Conservation (phyloP, 2,797 vertebrate species). For the Ispidina picta region DNA sequence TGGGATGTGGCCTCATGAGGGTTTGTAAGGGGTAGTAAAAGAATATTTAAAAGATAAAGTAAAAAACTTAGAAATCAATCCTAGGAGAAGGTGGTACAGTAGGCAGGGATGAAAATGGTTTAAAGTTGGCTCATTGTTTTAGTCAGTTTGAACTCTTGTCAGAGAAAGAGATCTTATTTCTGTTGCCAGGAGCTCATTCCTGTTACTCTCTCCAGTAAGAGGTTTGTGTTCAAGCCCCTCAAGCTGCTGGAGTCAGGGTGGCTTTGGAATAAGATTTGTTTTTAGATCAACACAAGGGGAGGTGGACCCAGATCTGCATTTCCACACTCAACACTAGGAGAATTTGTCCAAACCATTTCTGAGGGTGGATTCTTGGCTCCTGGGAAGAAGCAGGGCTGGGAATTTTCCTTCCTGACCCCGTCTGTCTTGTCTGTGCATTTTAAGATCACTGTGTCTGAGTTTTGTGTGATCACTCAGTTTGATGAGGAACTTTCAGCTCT, state of each 20-base stretch:
- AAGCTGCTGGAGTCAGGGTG: not conserved
- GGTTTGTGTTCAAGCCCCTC: not conserved
- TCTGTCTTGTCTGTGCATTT: not conserved
- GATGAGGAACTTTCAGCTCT: not conserved
- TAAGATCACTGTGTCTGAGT: not conserved
- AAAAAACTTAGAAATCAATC: not conserved
- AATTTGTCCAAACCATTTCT: not conserved
- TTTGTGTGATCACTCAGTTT: not conserved
- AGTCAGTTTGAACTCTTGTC: not conserved
- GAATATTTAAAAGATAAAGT: too few relatives aligned
- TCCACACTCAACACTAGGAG: not conserved
- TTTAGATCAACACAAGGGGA: not conserved
- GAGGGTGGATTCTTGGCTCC: not conserved
- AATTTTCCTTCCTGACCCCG: not conserved
- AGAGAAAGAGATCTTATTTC: too few relatives aligned
- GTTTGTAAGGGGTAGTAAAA: not conserved
- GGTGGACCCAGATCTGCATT: not conserved
- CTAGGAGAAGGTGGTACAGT: not conserved
- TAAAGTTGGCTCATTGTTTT: not conserved
- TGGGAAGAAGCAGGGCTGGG: not conserved
- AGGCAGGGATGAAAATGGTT: not conserved
- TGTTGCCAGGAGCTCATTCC: not conserved
- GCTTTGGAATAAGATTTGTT: not conserved
- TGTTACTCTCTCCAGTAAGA: not conserved
- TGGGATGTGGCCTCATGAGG: not conserved